Evolutionary conservation across 2,888 invertebrate genomes (phyloP), one percentile per base, ranked within the genome.

Genomic region (Hedya salicella): DNA sequence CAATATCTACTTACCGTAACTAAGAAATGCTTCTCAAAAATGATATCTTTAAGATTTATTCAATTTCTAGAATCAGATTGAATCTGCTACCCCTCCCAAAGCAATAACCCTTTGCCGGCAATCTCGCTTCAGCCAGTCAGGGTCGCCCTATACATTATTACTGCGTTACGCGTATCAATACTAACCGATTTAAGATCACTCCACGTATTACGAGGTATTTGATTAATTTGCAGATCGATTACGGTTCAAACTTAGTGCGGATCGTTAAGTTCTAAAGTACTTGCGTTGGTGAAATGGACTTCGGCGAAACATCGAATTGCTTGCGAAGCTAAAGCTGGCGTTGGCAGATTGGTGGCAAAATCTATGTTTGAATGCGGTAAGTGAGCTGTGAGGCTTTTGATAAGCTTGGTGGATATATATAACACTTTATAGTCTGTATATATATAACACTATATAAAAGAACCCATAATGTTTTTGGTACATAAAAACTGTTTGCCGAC

Each of bases 151-250:
- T 87, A 86, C 83, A 88, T 88, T 88, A 89, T 89, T 88, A 88
- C 86, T 83, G 78, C 81, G 81, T 85, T 86, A 86, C 86, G 87
- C 81, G 82, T 76, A 83, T 86, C 85, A 88, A 89, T 89, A 86
- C 78, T 83, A 84, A 87, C 81, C 87, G 88, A 86, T 91, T 89
- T 88, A 86, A 91, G 89, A 89, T 88, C 87, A 83, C 78, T 80
- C 85, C 76, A 85, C 73, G 75, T 76, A 74, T 71, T 73, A 78
- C 81, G 87, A 86, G 85, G 81, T 83, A 81, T 81, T 82, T 87
- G 85, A 88, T 88, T 88, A 88, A 89, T 87, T 86, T 79, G 77
- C 78, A 85, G 75, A 74, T 77, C 74, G 74, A 75, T 78, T 72
- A 69, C n/a, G 49, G 19, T 50, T 32, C 6, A 56, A 50, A 52